Evolutionary conservation across 1,140 invertebrate species (phyloP), one percentile per base, ranked within the genome.

Genomic region (Ridgeia piscesae): DNA sequence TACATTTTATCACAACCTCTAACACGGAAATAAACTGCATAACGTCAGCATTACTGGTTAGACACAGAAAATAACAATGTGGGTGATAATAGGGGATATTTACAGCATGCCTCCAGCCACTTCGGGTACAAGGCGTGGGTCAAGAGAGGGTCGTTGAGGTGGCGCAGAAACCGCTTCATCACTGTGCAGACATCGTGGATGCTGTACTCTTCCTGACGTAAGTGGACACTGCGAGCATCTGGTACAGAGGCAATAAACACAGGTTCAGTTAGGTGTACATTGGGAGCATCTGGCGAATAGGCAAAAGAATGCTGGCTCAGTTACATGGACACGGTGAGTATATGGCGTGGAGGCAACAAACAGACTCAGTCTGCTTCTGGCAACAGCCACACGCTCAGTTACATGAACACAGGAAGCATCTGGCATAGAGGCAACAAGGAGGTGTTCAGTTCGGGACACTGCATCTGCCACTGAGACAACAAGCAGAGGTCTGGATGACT

Each of bases 151-250:
- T 95, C 95, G 33, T 94, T 93, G 35, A 96, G 94, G 94, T 97
- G 97, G 89, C 98, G 96, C 94, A 98, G 97, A 94, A 98, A 98
- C 94, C 98, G 96, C 95, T 98, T 98, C 0, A 99, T 95, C 11
- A 97, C 97, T 48, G 97, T 98, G 4, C 98, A 97, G 1, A 98
- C 98, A 94, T 99, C 98, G 95, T 98, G 98, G 94, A 98, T 98
- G 0, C 97, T 97, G 94, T 97, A 98, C 34, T 97, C 97, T 50
- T 97, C 97, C 9, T 96, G 95, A 4, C 97, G 97, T 48, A 99
- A 96, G 95, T 98, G 97, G 1, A 98, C 98, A 33, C 97, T 97
- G 97, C 98, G 98, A 34, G 98, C 97, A 96, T 99, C 98, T 96
- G 33, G 89, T 14, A 90, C 11, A 90, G 89, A 42, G 89, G 33